Evolutionary conservation across 2,888 invertebrate genomes (phyloP).

Genomic region (Platycheirus albimanus): DNA sequence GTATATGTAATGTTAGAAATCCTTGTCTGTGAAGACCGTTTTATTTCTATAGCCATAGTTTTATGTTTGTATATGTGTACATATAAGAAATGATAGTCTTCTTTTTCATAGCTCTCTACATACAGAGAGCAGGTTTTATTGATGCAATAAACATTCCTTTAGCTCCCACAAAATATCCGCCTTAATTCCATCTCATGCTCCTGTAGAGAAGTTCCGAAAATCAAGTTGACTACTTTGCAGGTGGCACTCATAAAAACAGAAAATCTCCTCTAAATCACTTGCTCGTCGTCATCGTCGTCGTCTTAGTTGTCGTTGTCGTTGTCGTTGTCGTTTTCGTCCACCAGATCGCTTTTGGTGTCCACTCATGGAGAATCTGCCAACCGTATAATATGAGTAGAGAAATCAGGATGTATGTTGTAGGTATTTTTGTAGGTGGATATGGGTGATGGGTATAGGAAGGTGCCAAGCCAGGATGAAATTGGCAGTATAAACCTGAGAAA

Average conservation of each 20-base stretch:
- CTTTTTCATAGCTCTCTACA: constrained; percentile 23
- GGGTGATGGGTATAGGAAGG: background rate
- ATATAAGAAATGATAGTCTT: constrained; percentile 4
- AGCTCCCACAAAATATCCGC: constrained; percentile 21
- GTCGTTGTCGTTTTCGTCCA: constrained; percentile 22
- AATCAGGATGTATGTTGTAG: constrained; percentile 8
- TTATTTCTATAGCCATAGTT: constrained; percentile 28
- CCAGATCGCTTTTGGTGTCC: constrained; percentile 40
- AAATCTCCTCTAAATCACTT: constrained; percentile 67
- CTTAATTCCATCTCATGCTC: constrained; percentile 26
- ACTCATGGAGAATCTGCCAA: constrained; percentile 36
- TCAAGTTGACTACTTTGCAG: constrained; percentile 66
- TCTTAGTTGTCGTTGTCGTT: constrained; percentile 40
- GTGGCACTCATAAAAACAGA: constrained; percentile 68
- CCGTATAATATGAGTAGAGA: constrained; percentile 24
- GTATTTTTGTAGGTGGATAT: background rate
- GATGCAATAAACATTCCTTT: constrained; percentile 63
- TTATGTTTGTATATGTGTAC: too few species aligned
- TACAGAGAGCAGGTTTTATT: constrained; percentile 54
- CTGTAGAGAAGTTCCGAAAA: constrained; percentile 42
- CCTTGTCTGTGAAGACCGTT: constrained; percentile 14
- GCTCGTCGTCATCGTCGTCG: too few species aligned
- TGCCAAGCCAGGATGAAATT: constrained; percentile 32
- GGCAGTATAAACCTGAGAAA: constrained; percentile 62
- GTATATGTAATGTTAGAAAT: background rate